These are phyloP conservation scores for Eufriesea mexicana DNA, from an alignment of 1,140 invertebrate genomes.

Conservation along the genomic window DNA sequence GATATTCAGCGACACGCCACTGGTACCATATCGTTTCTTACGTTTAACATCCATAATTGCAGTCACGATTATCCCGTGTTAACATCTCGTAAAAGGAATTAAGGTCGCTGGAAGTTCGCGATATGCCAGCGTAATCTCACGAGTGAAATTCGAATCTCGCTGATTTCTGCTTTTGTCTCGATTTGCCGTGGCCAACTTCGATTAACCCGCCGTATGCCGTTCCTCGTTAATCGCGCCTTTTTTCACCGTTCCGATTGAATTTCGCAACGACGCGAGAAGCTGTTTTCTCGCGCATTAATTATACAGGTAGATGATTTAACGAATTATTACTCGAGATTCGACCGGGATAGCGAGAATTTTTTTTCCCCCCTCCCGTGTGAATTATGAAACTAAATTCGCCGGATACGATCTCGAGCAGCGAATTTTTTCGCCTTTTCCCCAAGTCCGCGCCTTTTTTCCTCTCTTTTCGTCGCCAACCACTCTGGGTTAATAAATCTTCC, in stretches of 20 bases:
- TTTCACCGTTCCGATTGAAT: background rate
- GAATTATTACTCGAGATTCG: background rate
- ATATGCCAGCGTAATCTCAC: background rate
- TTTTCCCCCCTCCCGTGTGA: background rate
- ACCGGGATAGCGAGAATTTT: background rate
- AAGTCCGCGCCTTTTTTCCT: background rate
- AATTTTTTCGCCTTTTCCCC: background rate
- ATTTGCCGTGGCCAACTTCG: background rate
- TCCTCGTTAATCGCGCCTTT: background rate
- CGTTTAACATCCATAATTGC: too few relatives aligned
- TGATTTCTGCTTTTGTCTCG: background rate
- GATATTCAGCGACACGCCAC: too few relatives aligned
- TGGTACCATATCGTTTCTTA: too few relatives aligned
- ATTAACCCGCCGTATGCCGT: conserved; percentile 4
- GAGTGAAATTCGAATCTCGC: conserved; percentile 19
- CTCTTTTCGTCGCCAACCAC: too few relatives aligned
- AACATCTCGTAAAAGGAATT: background rate
- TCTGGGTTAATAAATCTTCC: too few relatives aligned
- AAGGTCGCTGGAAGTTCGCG: background rate
- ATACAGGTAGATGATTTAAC: background rate
- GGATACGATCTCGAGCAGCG: background rate
- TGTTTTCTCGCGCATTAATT: conserved; percentile 17
- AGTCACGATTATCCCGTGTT: too few relatives aligned
- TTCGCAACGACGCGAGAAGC: background rate
- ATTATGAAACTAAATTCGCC: background rate